phyloP scores from a whole-genome alignment of 2,888 invertebrate species.

The Coleophora deauratella region DNA sequence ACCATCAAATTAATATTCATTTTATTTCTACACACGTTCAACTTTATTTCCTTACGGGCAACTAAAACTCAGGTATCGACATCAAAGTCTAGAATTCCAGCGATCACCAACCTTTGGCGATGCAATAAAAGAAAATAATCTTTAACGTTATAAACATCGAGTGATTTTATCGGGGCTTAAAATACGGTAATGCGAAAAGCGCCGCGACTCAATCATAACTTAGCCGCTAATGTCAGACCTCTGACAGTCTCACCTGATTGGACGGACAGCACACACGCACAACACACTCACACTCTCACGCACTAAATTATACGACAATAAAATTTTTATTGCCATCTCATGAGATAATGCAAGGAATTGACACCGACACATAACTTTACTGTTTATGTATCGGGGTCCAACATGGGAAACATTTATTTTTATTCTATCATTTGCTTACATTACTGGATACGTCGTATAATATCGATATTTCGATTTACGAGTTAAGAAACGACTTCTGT shows the following conservation, averaged over 20 bases:
- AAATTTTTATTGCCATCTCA: conserved; percentile 43
- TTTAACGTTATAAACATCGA: conserved; percentile 39
- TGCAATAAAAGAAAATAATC: conserved; percentile 37
- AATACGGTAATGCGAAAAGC: conserved; percentile 51
- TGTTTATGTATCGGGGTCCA: conserved; percentile 7
- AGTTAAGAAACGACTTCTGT: conserved; percentile 11
- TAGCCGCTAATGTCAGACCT: conserved; percentile 48
- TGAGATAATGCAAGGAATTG: conserved; percentile 17
- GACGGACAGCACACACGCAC: conserved; percentile 14
- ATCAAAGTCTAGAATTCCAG: conserved; percentile 6
- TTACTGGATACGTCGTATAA: conserved; percentile 13
- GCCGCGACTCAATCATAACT: conserved; percentile 60
- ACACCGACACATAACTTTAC: conserved; percentile 16
- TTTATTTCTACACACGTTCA: no score
- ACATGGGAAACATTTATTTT: conserved; percentile 13
- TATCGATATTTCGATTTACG: conserved; percentile 13
- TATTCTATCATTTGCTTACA: conserved; percentile 22
- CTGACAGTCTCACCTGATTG: conserved; percentile 44
- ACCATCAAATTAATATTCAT: no score
- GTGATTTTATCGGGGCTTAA: conserved; percentile 51
- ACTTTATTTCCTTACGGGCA: no score
- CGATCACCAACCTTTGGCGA: not conserved
- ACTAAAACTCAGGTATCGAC: not conserved
- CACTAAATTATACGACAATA: conserved; percentile 45
- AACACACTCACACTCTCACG: conserved; percentile 17